Evolutionary conservation across 1,140 invertebrate genomes (phyloP), one percentile per base, ranked within the genome.

Genomic region (Drosophila virilis): DNA sequence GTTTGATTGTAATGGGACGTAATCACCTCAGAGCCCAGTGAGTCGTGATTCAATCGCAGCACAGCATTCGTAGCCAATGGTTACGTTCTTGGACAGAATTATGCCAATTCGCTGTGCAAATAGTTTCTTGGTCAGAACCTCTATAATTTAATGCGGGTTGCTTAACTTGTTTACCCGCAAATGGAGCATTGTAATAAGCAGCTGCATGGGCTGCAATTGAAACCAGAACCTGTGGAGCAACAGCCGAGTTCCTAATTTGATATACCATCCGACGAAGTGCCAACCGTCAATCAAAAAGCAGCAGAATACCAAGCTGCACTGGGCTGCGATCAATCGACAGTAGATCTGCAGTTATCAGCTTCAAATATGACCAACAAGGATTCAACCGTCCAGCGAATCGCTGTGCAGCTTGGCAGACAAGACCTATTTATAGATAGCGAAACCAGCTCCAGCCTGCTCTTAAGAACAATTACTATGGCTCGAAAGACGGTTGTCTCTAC

Each of bases 351-450:
- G 69, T 76, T 58, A 62, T 46, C 54, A 68, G 71, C 22, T 40
- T 38, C 55, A 70, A 74, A 74, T 74, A 77, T 74, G 67, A 73
- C 60, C 77, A 60, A 48, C 38, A 50, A 52, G 9, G 13, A 22
- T 46, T 13, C 45, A 8, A 42, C 17, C 8, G 45, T 22, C 8
- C 15, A 6, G 59, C 59, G 48, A 58, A 57, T 57, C 66, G 68
- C 40, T 46, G 55, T 74, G 54, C 46, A 45, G 60, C 50, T 50
- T 54, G 85, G 61, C 77, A 28, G 64, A 42, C 74, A 52, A 61
- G 48, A 61, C 33, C 75, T 86, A 86, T 86, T 82, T 86, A 76
- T 86, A 86, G 83, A 86, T 82, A 70, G 35, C 59, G 38, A 48
- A 70, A 70, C 48, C 45, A 46, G 13, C 32, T 17, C n/a, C 51